Conservation (phyloP, 92 coral and sea anemone genomes). For the Palythoa caribaeorum region DNA sequence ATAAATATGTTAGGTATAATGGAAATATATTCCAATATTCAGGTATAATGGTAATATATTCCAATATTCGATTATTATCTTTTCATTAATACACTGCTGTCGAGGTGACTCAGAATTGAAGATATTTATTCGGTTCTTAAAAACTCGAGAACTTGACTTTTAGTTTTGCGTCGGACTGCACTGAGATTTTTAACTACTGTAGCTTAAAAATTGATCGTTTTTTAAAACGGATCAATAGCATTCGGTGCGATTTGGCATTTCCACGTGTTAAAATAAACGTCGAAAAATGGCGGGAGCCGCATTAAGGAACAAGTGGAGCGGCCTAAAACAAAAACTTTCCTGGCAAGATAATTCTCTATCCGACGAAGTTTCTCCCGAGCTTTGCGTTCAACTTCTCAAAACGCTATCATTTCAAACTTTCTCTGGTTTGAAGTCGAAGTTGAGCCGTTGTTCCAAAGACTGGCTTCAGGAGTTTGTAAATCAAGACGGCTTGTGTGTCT, state of each 20-base stretch:
- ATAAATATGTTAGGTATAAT: too few relatives aligned
- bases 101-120: too few relatives aligned
- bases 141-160: too few relatives aligned
- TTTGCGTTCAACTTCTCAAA: slow-evolving; percentile 85
- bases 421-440: slow-evolving; percentile 85
- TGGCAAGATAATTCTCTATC: slow-evolving; percentile 58
- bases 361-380: slow-evolving; percentile 82
- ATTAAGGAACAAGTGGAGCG: slow-evolving; percentile 63
- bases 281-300: slow-evolving; percentile 45
- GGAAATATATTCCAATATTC: too few relatives aligned
- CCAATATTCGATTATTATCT: too few relatives aligned
- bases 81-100: too few relatives aligned
- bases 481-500: slow-evolving; percentile 87
- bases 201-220: too few relatives aligned
- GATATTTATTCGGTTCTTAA: too few relatives aligned
- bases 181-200: too few relatives aligned
- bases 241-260: neutral
- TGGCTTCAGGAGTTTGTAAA: slow-evolving; percentile 91
- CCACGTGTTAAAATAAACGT: neutral
- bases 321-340: slow-evolving; percentile 60
- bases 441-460: slow-evolving; percentile 73
- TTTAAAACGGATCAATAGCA: neutral
- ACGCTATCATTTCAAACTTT: slow-evolving; percentile 83
- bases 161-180: too few relatives aligned
- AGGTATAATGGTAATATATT: too few relatives aligned